Percentiles rank a stretch among this genome's conserved stretches.
Evolutionary conservation across 2,888 invertebrate genomes (phyloP).

Genomic region (Drosophila seclusa): DNA sequence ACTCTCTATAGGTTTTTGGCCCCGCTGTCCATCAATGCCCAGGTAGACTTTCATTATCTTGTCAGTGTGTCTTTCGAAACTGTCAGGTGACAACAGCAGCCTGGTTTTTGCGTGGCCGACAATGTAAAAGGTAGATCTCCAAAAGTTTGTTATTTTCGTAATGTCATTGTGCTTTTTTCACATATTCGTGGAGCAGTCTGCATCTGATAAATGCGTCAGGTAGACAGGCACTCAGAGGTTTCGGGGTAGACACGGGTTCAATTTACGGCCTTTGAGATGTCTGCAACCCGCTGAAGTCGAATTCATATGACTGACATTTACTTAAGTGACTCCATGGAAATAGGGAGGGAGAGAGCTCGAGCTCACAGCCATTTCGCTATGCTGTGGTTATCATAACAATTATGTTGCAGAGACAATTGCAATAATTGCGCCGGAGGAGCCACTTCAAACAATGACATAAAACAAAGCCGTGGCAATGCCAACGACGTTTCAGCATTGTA

Average conservation of each 20-base stretch:
- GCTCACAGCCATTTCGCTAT: constrained; percentile 29
- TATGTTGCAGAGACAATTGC: constrained; percentile 70
- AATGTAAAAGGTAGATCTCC: constrained; percentile 48
- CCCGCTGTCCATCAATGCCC: constrained; percentile 13
- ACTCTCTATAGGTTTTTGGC: constrained; percentile 7
- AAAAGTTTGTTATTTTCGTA: constrained; percentile 46
- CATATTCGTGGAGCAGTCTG: constrained; percentile 53
- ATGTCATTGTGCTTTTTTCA: constrained; percentile 25
- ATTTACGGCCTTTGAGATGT: constrained; percentile 70
- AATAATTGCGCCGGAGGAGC: constrained; percentile 51
- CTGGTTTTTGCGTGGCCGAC: constrained; percentile 31
- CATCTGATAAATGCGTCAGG: constrained; percentile 70
- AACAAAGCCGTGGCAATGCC: constrained; percentile 54
- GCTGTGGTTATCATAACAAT: constrained; percentile 76
- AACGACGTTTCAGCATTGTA: constrained; percentile 57
- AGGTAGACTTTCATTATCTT: constrained; percentile 73
- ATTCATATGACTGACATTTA: constrained; percentile 62
- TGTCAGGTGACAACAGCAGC: constrained; percentile 56
- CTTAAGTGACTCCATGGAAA: constrained; percentile 63
- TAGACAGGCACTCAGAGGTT: constrained; percentile 23
- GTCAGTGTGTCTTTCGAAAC: constrained; percentile 60
- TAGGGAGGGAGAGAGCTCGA: neutral
- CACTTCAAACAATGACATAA: constrained; percentile 72
- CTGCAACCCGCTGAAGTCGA: constrained; percentile 39
- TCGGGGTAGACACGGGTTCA: constrained; percentile 46